Percentiles rank a stretch among this genome's conserved stretches.
Conservation (phyloP, 2,113 vertebrate species). For the Percopsis transmontana region DNA sequence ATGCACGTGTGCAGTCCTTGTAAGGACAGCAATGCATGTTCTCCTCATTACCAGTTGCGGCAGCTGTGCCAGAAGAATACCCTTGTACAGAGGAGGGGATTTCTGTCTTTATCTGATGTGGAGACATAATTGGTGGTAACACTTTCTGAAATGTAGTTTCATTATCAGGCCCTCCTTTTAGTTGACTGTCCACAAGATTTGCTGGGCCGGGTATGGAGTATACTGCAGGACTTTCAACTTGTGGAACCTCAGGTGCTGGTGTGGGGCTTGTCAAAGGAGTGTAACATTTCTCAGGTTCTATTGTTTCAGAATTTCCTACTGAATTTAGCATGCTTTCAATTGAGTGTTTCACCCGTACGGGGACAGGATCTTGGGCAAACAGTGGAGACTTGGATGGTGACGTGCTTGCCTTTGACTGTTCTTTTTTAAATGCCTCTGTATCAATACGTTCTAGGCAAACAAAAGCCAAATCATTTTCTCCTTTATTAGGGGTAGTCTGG, state of each 20-base stretch:
- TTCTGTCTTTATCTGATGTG: slow-evolving; percentile 67
- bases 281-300: slow-evolving; percentile 65
- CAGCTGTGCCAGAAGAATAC: slow-evolving; percentile 53
- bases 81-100: slow-evolving; percentile 59
- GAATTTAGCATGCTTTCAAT: slow-evolving; percentile 71
- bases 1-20: slow-evolving; percentile 89
- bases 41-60: slow-evolving; percentile 58
- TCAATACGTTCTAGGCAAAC: slow-evolving; percentile 44
- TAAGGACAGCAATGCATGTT: slow-evolving; percentile 89
- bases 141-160: slow-evolving; percentile 37
- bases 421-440: slow-evolving; percentile 32
- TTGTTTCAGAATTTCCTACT: slow-evolving; percentile 30
- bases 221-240: slow-evolving; percentile 25
- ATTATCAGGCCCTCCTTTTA: slow-evolving; percentile 29
- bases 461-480: slow-evolving; percentile 18
- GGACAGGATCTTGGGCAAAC: slow-evolving; percentile 28
- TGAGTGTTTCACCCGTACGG: slow-evolving; percentile 70
- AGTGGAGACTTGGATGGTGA: slow-evolving; percentile 49
- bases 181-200: slow-evolving; percentile 37
- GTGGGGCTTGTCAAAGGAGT: slow-evolving; percentile 62
- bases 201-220: slow-evolving; percentile 33
- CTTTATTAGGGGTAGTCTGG: slow-evolving; percentile 22
- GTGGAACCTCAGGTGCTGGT: slow-evolving; percentile 31
- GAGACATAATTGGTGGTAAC: slow-evolving; percentile 55
- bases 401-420: slow-evolving; percentile 27